Conservation (phyloP, 2,113 vertebrate species). For the Clarias macrocephalus region DNA sequence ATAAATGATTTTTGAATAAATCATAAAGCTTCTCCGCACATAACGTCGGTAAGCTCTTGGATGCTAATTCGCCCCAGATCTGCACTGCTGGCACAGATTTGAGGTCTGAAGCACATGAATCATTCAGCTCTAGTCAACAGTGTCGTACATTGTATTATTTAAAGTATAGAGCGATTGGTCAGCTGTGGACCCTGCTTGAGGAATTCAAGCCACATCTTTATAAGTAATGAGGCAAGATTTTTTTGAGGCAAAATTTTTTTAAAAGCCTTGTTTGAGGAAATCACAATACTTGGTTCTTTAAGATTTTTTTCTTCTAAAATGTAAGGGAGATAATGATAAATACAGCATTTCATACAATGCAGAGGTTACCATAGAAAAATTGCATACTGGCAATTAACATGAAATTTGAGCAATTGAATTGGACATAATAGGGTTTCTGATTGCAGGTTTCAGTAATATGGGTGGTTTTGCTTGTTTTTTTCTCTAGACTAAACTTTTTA, state of each 20-base stretch:
- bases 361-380: not conserved
- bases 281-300: no score
- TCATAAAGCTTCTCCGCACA: not conserved
- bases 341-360: not conserved
- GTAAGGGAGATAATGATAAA: not conserved
- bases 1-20: not conserved
- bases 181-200: not conserved
- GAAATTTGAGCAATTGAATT: not conserved
- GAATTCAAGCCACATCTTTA: not conserved
- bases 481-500: not conserved
- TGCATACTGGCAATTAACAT: not conserved
- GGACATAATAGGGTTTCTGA: not conserved
- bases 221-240: not conserved
- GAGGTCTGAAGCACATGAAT: not conserved
- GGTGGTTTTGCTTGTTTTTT: not conserved
- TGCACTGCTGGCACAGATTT: conserved; percentile 14
- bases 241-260: no score
- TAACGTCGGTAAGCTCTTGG: not conserved
- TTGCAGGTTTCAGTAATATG: not conserved
- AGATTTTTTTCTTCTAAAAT: not conserved
- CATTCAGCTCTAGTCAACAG: not conserved
- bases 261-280: not conserved
- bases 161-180: not conserved
- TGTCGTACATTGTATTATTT: not conserved
- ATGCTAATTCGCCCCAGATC: conserved; percentile 11